phyloP scores from a whole-genome alignment of 2,888 invertebrate species.

The Carabus problematicus region DNA sequence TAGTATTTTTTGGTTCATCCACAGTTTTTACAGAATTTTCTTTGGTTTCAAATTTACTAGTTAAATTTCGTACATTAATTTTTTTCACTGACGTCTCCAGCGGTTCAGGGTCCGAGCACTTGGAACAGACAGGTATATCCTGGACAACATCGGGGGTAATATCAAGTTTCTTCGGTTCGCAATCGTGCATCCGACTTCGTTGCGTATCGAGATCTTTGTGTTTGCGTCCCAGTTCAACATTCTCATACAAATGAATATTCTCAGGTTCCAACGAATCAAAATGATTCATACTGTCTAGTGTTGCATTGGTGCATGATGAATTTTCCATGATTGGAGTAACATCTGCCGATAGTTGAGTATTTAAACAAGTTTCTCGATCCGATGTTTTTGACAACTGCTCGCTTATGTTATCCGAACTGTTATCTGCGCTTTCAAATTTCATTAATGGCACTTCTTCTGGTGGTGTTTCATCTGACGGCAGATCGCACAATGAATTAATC shows the following conservation, averaged over 20 bases:
- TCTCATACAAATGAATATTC: conserved; percentile 54
- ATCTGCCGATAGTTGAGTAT: conserved; percentile 1
- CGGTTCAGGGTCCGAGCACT: conserved; percentile 6
- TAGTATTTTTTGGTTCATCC: conserved; percentile 53
- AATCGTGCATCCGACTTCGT: conserved; percentile 43
- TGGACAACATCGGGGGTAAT: conserved; percentile 3
- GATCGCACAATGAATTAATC: conserved; percentile 68
- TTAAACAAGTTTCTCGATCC: conserved; percentile 8
- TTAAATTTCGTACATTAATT: conserved; percentile 44
- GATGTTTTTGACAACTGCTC: conserved; percentile 7
- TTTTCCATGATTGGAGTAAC: neutral
- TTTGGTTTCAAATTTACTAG: conserved; percentile 46
- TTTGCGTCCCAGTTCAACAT: conserved; percentile 49
- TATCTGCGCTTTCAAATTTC: no score
- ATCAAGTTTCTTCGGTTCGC: conserved; percentile 27
- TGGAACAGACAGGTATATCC: conserved; percentile 22
- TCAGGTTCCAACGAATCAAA: conserved; percentile 54
- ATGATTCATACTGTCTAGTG: conserved; percentile 38
- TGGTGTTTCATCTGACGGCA: conserved; percentile 47
- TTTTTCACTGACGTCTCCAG: neutral
- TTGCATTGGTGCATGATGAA: no score
- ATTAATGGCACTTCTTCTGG: neutral
- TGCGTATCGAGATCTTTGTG: conserved; percentile 33
- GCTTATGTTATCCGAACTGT: neutral
- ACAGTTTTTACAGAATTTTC: conserved; percentile 54